Base-by-base conservation (phyloP, 2,113 vertebrate genomes). In the Reinhardtius hippoglossoides region DNA sequence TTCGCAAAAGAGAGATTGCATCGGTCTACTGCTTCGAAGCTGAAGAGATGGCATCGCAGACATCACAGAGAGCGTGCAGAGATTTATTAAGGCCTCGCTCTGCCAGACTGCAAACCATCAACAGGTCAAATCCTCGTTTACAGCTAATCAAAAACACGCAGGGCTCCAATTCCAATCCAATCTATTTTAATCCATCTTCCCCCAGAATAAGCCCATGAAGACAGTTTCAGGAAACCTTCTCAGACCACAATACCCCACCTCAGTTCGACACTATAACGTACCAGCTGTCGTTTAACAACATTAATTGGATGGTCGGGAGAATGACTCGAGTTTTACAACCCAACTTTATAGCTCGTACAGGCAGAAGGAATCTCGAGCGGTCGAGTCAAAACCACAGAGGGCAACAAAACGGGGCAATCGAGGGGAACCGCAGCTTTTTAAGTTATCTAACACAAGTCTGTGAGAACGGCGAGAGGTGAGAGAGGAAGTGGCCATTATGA, bases 111-210 rank as follows among this genome's bases (percentile, higher is more conserved):
- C 13, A 12, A 74, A 60, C 57, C 46, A 82, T 69, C 61, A 4
- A 26, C 18, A 50, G 57, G 54, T 14, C 69, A 73, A 75, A 61
- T n/a, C 46, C 71, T 87, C 63, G 68, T 62, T 64, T 26, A 54
- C 27, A 52, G 54, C 55, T 80, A 87, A 90, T 87, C 88, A 84
- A 71, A 83, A 83, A 84, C 81, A 89, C 10, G 4, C 85, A 46
- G 2, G 20, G 48, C 26, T 80, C 27, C 10, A n/a, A 73, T 31
- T n/a, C 56, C 77, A 67, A 65, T 67, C 27, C 37, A 76, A 56
- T 21, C 42, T 46, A 70, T 81, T 35, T 5, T 12, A 42, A 57
- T 52, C 54, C 10, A 60, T 76, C 21, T 67, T 50, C 61, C 42
- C 14, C 21, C 24, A 59, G 40, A 72, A 67, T 59, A 74, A 26